Evolutionary conservation across 2,797 vertebrate genomes (phyloP).

Genomic region (Eidolon dupreanum): DNA sequence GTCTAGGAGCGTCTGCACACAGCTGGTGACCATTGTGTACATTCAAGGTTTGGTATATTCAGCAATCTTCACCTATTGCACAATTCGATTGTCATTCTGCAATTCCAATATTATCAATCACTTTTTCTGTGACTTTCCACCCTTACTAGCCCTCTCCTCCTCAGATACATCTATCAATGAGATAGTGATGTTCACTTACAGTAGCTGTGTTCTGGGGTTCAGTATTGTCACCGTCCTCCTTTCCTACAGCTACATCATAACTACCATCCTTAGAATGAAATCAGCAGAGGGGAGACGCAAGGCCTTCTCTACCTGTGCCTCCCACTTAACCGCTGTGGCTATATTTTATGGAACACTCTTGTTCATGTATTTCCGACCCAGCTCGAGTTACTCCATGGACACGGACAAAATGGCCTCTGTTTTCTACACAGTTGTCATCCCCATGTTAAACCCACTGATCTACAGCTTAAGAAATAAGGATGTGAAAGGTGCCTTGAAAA

Average conservation of each 20-base stretch:
- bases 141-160: slow-evolving; percentile 51
- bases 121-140: slow-evolving; percentile 69
- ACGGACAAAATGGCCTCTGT: slow-evolving; percentile 71
- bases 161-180: slow-evolving; percentile 55
- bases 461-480: slow-evolving; percentile 74
- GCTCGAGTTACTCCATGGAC: slow-evolving; percentile 50
- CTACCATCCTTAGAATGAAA: slow-evolving; percentile 37
- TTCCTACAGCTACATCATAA: slow-evolving; percentile 62
- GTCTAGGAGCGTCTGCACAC: not conserved
- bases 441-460: slow-evolving; percentile 76
- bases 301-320: slow-evolving; percentile 68
- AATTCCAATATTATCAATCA: slow-evolving; percentile 64
- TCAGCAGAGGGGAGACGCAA: not conserved
- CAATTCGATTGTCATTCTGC: slow-evolving; percentile 59
- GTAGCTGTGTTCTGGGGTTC: not conserved
- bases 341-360: slow-evolving; percentile 66
- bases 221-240: slow-evolving; percentile 8
- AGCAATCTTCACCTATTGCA: slow-evolving; percentile 27
- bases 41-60: slow-evolving; percentile 27
- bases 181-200: slow-evolving; percentile 46
- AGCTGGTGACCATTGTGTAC: not conserved
- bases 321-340: slow-evolving; percentile 41
- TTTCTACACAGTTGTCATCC: slow-evolving; percentile 70
- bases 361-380: slow-evolving; percentile 72
- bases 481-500: slow-evolving; percentile 51